A percentile compares a stretch with the other conserved stretches of the same genome.
These are phyloP conservation scores for Scomber scombrus DNA, from an alignment of 2,113 vertebrate genomes.

Conservation along the genomic window DNA sequence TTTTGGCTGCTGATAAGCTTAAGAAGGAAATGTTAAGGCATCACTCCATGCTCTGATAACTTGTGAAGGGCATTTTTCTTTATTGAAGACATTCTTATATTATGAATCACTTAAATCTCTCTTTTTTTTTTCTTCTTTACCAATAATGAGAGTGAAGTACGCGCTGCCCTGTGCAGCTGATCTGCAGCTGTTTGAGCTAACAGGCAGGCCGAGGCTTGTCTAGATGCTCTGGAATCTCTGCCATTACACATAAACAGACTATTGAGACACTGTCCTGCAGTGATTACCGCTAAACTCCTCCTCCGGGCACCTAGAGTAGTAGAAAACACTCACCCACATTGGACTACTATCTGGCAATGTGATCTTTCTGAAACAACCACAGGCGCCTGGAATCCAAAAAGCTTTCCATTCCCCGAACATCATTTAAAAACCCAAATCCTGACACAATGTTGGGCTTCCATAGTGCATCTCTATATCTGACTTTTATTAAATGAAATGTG, in stretches of 20 bases:
- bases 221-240: conserved; percentile 61
- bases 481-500: neutral
- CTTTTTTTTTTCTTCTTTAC: neutral
- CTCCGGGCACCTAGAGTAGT: neutral
- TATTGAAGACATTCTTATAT: too few relatives aligned
- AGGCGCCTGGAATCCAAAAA: neutral
- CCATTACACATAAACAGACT: conserved; percentile 31
- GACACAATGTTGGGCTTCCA: neutral
- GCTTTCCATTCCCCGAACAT: neutral
- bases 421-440: neutral
- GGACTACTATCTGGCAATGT: neutral
- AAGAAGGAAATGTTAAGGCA: neutral
- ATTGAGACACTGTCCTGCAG: conserved; percentile 20
- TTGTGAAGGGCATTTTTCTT: too few relatives aligned
- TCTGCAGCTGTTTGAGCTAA: neutral
- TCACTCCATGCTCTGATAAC: too few relatives aligned
- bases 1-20: neutral
- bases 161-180: conserved; percentile 19
- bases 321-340: neutral
- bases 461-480: neutral
- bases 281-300: conserved; percentile 12
- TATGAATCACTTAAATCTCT: neutral
- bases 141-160: neutral
- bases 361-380: neutral
- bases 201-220: conserved; percentile 65